Evolutionary conservation across 2,797 vertebrate species (phyloP).

Genomic region (Brotula barbata): DNA sequence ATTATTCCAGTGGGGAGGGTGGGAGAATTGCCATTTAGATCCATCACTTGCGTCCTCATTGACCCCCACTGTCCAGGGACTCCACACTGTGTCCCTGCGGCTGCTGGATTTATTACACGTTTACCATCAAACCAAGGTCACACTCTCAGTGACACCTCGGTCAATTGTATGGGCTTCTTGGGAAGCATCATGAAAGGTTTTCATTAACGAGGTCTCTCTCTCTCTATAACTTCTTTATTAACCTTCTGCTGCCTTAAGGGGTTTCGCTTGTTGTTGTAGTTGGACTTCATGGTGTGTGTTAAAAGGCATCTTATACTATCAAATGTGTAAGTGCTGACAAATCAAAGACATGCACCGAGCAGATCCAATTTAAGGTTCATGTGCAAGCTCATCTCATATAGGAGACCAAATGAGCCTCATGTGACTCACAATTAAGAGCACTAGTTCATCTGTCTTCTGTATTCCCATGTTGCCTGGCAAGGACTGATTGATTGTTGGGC

Average conservation of each 20-base stretch:
- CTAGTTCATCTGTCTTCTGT: conserved; percentile 23
- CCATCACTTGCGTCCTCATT: conserved; percentile 62
- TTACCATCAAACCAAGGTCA: conserved; percentile 71
- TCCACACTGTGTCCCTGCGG: conserved; percentile 49
- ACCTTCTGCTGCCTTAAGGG: conserved; percentile 38
- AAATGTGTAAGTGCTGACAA: too few species aligned
- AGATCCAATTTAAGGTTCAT: too few species aligned
- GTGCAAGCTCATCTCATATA: too few species aligned
- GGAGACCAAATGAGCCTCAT: conserved; percentile 24
- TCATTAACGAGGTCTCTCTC: conserved; percentile 62
- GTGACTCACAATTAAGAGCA: conserved; percentile 26
- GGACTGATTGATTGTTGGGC: conserved; percentile 20
- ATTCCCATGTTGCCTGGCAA: conserved; percentile 15
- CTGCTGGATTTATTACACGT: conserved; percentile 68
- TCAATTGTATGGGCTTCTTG: conserved; percentile 60
- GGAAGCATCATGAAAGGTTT: conserved; percentile 65
- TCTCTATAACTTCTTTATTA: conserved; percentile 57
- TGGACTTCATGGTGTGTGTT: not conserved
- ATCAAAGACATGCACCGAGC: too few species aligned
- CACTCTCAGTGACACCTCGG: conserved; percentile 52
- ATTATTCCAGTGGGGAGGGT: conserved; percentile 41
- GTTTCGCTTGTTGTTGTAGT: conserved; percentile 41
- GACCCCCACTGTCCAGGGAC: conserved; percentile 57
- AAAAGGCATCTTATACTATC: not conserved
- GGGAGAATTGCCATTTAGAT: conserved; percentile 58